Conservation (phyloP, 2,113 vertebrate species). For the Solea senegalensis region DNA sequence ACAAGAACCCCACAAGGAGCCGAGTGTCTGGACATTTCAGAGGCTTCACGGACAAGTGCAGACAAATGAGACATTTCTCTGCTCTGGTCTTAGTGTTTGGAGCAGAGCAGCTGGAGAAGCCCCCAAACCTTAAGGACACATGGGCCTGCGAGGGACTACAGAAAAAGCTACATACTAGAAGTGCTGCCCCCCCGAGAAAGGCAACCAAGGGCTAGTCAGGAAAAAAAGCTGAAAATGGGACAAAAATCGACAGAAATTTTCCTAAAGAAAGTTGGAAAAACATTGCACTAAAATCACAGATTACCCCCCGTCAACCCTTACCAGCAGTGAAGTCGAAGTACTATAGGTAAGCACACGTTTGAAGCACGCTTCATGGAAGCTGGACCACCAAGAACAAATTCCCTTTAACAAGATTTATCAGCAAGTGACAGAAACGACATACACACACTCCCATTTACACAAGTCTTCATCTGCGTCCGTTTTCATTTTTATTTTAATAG, state of each 20-base stretch:
- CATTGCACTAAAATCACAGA: constrained; percentile 75
- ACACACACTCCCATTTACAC: constrained; percentile 25
- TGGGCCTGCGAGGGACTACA: constrained; percentile 23
- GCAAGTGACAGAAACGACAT: constrained; percentile 46
- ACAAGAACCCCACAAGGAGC: constrained; percentile 18
- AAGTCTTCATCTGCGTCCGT: constrained; percentile 49
- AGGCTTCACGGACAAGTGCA: constrained; percentile 40
- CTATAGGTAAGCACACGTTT: constrained; percentile 67
- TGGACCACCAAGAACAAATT: constrained; percentile 68
- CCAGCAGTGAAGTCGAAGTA: constrained; percentile 70
- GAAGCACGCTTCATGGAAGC: constrained; percentile 61
- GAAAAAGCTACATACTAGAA: constrained; percentile 48
- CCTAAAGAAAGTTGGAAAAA: constrained; percentile 62
- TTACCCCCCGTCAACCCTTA: constrained; percentile 53
- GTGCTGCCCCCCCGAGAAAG: constrained; percentile 39
- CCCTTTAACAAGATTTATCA: constrained; percentile 74
- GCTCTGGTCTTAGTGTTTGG: constrained; percentile 29
- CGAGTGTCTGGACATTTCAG: constrained; percentile 30
- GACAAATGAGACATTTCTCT: constrained; percentile 47
- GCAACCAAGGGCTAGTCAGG: constrained; percentile 71
- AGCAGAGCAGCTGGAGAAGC: constrained; percentile 9
- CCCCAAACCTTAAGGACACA: constrained; percentile 32
- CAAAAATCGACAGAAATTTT: constrained; percentile 38
- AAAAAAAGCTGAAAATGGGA: constrained; percentile 44
- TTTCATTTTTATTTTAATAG: constrained; percentile 27